A percentile compares a stretch with the other conserved stretches of the same genome.
Evolutionary conservation across 2,888 invertebrate species (phyloP).

Genomic region (Oegoconia quadripuncta): DNA sequence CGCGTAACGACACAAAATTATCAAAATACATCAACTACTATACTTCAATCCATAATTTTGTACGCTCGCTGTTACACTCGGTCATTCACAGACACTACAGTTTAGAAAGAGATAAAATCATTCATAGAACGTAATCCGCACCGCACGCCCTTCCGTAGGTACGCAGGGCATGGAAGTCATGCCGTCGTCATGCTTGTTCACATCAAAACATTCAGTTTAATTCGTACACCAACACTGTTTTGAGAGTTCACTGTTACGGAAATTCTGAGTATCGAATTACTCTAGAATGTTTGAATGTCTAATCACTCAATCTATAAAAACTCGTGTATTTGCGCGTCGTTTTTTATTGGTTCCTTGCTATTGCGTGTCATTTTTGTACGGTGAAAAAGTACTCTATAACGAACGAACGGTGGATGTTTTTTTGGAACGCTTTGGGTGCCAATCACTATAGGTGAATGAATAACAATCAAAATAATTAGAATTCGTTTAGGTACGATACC

Average conservation of each 20-base stretch:
- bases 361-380: slow-evolving; percentile 77
- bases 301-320: slow-evolving; percentile 62
- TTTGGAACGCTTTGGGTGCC: slow-evolving; percentile 15
- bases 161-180: slow-evolving; percentile 79
- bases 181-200: slow-evolving; percentile 68
- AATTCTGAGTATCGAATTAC: slow-evolving; percentile 45
- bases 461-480: not conserved
- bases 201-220: slow-evolving; percentile 69
- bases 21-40: slow-evolving; percentile 73
- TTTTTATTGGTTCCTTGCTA: slow-evolving; percentile 72
- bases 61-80: slow-evolving; percentile 75
- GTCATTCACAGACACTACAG: slow-evolving; percentile 76
- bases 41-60: slow-evolving; percentile 73
- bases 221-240: slow-evolving; percentile 40
- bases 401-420: too few species aligned
- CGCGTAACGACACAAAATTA: slow-evolving; percentile 46
- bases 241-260: slow-evolving; percentile 32
- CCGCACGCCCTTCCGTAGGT: slow-evolving; percentile 71
- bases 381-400: slow-evolving; percentile 52
- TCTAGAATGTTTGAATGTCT: slow-evolving; percentile 49
- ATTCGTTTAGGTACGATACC: too few species aligned
- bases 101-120: slow-evolving; percentile 80
- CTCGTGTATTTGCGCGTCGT: slow-evolving; percentile 70
- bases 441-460: not conserved
- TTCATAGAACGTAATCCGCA: slow-evolving; percentile 75